These are phyloP conservation scores for Lucilia cuprina DNA, from an alignment of 1,140 invertebrate species.

Conservation along the genomic window DNA sequence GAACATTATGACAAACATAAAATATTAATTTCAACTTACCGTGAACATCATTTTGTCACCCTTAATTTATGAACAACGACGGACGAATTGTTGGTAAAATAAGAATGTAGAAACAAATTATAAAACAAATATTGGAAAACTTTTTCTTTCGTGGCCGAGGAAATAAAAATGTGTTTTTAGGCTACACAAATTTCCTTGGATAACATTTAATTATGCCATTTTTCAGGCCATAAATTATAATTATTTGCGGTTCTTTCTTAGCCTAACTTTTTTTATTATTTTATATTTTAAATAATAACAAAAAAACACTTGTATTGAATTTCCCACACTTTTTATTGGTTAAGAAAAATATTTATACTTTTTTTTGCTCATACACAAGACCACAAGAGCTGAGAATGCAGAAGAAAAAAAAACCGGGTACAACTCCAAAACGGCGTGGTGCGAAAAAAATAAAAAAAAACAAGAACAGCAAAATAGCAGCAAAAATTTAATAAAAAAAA, in stretches of 20 bases:
- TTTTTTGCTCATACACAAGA: background rate
- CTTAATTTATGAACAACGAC: constrained; percentile 22
- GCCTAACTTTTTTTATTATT: background rate
- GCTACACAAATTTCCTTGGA: background rate
- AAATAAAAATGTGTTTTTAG: background rate
- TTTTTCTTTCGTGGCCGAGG: background rate
- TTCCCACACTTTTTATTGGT: constrained; percentile 6
- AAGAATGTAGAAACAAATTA: constrained; percentile 13
- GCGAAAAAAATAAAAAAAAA: constrained; percentile 3
- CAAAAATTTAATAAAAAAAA: background rate
- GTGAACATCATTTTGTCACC: constrained; percentile 58
- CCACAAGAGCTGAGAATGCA: too few species aligned
- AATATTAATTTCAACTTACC: constrained; percentile 45
- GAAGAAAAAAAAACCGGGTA: constrained; percentile 17
- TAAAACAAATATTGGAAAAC: constrained; percentile 16
- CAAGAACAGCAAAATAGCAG: background rate
- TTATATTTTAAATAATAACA: background rate
- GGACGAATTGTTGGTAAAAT: constrained; percentile 1
- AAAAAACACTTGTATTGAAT: background rate
- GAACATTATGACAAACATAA: background rate
- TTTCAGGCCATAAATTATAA: background rate
- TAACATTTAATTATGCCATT: background rate
- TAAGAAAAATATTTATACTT: background rate
- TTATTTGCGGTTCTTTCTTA: background rate
- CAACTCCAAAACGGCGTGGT: constrained; percentile 28